A percentile compares a stretch with the other conserved stretches of the same genome.
These are phyloP conservation scores for Apamea sordens DNA, from an alignment of 2,888 invertebrate genomes.

Conservation along the genomic window DNA sequence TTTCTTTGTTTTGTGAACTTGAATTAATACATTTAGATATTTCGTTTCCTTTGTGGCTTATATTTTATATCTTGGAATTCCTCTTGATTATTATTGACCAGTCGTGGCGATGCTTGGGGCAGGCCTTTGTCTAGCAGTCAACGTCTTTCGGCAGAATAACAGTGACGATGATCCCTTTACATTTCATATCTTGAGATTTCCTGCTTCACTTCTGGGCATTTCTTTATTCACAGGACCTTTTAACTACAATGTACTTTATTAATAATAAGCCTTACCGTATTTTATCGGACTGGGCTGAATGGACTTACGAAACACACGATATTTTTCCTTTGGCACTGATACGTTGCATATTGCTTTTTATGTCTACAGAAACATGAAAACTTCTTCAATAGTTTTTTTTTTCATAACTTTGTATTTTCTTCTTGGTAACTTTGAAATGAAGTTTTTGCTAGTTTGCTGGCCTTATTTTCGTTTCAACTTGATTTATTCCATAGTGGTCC, in stretches of 20 bases:
- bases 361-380: constrained; percentile 38
- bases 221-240: constrained; percentile 81
- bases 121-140: neutral
- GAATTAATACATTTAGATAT: neutral
- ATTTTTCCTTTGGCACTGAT: constrained; percentile 58
- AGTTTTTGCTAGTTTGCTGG: neutral
- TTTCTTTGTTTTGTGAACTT: constrained; percentile 3
- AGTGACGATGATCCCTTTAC: neutral
- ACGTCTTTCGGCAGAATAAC: neutral
- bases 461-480: neutral
- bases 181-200: neutral
- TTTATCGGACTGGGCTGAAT: constrained; percentile 86
- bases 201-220: constrained; percentile 26
- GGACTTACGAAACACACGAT: constrained; percentile 82
- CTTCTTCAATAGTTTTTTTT: constrained; percentile 41
- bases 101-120: neutral
- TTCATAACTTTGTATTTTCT: constrained; percentile 15
- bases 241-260: constrained; percentile 71
- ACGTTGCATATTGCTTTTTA: constrained; percentile 41
- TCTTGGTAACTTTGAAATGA: constrained; percentile 9
- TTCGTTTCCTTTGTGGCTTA: neutral
- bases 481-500: constrained; percentile 3
- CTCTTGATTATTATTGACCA: constrained; percentile 14
- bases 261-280: constrained; percentile 81
- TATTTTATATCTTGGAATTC: neutral